A percentile compares a stretch with the other conserved stretches of the same genome.
These are phyloP conservation scores for Fragum whitleyi DNA, from an alignment of 2,888 invertebrate genomes.

Conservation along the genomic window DNA sequence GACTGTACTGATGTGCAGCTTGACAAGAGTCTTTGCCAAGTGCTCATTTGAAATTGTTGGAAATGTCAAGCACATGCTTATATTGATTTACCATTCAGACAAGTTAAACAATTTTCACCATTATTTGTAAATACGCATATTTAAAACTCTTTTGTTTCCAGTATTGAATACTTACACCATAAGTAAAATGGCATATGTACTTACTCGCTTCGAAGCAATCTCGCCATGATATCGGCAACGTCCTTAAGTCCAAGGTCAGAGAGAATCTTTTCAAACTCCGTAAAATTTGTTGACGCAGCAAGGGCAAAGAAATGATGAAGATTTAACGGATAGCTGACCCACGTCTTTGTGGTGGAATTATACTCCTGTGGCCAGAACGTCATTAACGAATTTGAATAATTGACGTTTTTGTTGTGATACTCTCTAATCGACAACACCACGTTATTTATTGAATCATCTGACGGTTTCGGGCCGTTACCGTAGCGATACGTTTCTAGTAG, in stretches of 20 bases:
- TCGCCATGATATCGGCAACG: constrained; percentile 62
- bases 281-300: constrained; percentile 63
- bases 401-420: constrained; percentile 75
- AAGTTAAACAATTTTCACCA: no score
- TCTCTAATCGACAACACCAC: constrained; percentile 64
- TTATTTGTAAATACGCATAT: no score
- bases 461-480: constrained; percentile 61
- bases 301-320: constrained; percentile 68
- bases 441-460: constrained; percentile 57
- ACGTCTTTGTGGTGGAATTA: constrained; percentile 68
- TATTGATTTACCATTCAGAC: no score
- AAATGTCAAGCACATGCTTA: no score
- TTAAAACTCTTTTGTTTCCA: no score
- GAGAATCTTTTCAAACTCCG: constrained; percentile 68
- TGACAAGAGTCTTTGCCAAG: no score
- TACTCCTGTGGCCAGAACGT: constrained; percentile 80
- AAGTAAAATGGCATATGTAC: no score
- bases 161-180: no score
- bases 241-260: constrained; percentile 67
- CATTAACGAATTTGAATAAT: constrained; percentile 74
- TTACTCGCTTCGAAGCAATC: constrained; percentile 56
- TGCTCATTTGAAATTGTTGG: no score
- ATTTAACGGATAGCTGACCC: constrained; percentile 73
- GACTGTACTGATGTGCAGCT: no score
- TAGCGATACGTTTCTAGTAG: constrained; percentile 74